Evolutionary conservation across 2,113 vertebrate genomes (phyloP), one percentile per base, ranked within the genome.

Genomic region (Ammodytes dubius): DNA sequence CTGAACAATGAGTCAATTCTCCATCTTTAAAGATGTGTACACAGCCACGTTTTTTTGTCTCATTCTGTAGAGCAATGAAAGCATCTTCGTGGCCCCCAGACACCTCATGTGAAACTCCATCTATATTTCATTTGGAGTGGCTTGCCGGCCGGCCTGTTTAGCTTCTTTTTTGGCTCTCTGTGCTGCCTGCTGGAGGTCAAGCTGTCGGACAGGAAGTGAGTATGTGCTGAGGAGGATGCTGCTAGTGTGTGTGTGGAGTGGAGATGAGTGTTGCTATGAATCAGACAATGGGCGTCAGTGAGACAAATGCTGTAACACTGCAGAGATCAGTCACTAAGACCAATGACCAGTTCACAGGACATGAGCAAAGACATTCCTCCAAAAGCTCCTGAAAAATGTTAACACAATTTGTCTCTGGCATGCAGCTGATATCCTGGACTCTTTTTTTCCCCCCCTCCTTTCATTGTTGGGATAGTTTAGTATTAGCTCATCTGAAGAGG

Each of bases 201-300:
- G 40, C 66, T 72, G 68, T 65, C 37, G 80, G 71, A 85, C 91
- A 90, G 92, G 92, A 92, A 87, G 83, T 92, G 88, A 87, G 82
- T 87, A n/a, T 68, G 58, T 43, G 10, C 67, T 40, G 52, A 67
- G 79, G 76, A 79, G 81, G 81, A 76, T 71, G 75, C 50, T 71
- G 75, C 50, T 5, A 53, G 74, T 68, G 69, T 73, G 66, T 66
- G 74, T 68, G 69, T 73, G 66, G 63, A 71, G 63, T 40, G 39
- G 60, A 63, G 64, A 86, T 88, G 90, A 89, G 66, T 82, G 76
- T 66, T 40, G 52, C 65, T 12, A 27, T 94, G 90, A 91, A 89
- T 92, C 90, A 90, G 70, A 50, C 35, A 17, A 66, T 63, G 66
- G 69, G 27, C 77, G 70, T 82, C 14, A 3, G 69, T 57, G 53